These are phyloP conservation scores for Arctopsyche grandis DNA, from an alignment of 1,140 invertebrate species.

Conservation along the genomic window DNA sequence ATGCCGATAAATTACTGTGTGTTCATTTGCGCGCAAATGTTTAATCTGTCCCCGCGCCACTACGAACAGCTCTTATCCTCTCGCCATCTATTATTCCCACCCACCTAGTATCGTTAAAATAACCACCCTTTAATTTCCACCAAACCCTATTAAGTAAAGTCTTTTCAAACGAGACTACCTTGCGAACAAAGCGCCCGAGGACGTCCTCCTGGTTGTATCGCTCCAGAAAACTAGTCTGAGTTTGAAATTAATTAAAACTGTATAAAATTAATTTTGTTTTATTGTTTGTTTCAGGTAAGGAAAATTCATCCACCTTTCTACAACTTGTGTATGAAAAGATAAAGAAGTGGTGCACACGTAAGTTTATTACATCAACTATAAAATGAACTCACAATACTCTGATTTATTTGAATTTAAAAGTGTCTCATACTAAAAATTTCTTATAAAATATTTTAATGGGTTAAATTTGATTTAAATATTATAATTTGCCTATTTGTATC, in stretches of 20 bases:
- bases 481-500: too few relatives aligned
- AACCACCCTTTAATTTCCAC: constrained; percentile 39
- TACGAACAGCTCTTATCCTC: constrained; percentile 42
- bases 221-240: neutral
- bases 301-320: neutral
- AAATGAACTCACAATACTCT: too few relatives aligned
- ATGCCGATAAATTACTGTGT: constrained; percentile 66
- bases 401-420: too few relatives aligned
- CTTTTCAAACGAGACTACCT: constrained; percentile 27
- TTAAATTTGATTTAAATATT: too few relatives aligned
- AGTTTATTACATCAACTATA: too few relatives aligned
- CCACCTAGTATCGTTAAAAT: constrained; percentile 37
- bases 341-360: too few relatives aligned
- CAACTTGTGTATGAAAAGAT: too few relatives aligned
- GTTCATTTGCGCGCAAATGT: constrained; percentile 67
- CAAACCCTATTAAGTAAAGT: constrained; percentile 37
- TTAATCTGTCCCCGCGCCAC: constrained; percentile 63
- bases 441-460: too few relatives aligned
- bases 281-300: constrained; percentile 15
- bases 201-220: neutral
- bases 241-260: neutral
- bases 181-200: constrained; percentile 34
- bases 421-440: too few relatives aligned
- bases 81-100: constrained; percentile 32
- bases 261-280: constrained; percentile 4